Evolutionary conservation across 2,797 vertebrate species (phyloP), one percentile per base, ranked within the genome.

Genomic region (Arrhamphus sclerolepis): DNA sequence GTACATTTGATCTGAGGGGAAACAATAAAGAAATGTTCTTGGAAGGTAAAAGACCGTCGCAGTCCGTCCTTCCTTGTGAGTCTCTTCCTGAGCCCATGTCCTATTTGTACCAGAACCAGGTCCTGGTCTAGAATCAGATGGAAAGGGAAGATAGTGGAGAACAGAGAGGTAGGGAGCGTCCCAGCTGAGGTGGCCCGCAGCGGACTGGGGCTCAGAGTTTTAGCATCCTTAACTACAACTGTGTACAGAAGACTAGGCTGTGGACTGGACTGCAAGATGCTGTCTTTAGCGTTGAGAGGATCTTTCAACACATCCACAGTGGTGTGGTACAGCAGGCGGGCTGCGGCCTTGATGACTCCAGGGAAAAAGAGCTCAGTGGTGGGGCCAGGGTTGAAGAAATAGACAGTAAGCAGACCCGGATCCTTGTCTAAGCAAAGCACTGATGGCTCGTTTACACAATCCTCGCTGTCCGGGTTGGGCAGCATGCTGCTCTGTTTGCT

Each of bases 61-160:
- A 93, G 92, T 62, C 93, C 86, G 46, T 98, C 97, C 76, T 94
- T 94, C 59, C 93, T 92, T 58, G 78, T 94, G 64, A 97, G 86
- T 78, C 97, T 92, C 88, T 95, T 95, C 78, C 95, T 89, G 68
- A 99, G 94, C 43, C 96, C 96, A 1, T 96, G 94, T 78, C 98
- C 98, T 58, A 98, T 92, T 77, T 99, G 98, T 68, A 98, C 85
- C 83, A 99, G 88, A 60, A 88, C 89, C 93, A 99, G 91, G 56
- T 97, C 96, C 73, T 94, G 94, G 91, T 99, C 98, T 61, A 98
- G 92, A 85, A 99, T 95, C 80, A 98, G 92, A 75, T 99, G 98
- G 87, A 99, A 99, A 1, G 98, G 98, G 80, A 99, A 99, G 18
- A 96, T 96, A 85, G 97, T 94, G 77, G 96, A 98, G 86, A 99